Conservation (phyloP, 2,113 vertebrate genomes). For the Philantomba maxwellii region DNA sequence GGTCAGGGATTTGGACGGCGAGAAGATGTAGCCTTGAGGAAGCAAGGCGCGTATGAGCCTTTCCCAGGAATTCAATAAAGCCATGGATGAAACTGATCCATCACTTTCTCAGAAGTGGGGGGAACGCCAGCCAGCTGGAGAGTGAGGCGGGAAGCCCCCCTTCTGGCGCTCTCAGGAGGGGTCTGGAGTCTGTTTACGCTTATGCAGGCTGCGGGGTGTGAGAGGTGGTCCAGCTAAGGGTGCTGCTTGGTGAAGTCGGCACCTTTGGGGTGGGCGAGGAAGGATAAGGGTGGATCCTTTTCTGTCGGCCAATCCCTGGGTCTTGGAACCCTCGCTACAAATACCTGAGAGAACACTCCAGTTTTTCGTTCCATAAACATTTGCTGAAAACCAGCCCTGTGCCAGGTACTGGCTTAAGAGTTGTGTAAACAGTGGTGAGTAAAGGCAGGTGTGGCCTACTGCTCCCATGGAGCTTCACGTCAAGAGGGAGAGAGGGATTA, state of each 20-base stretch:
- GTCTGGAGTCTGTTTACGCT: not conserved
- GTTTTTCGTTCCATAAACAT: not conserved
- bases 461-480: not conserved
- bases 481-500: not conserved
- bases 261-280: not conserved
- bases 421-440: not conserved
- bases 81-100: not conserved
- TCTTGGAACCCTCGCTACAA: not conserved
- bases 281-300: not conserved
- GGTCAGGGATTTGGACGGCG: not conserved
- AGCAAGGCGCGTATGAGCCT: not conserved
- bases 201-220: not conserved
- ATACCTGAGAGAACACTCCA: not conserved
- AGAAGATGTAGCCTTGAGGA: not conserved
- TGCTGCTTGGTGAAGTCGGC: not conserved
- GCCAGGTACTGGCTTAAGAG: not conserved
- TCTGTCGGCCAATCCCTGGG: not conserved
- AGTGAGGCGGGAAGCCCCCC: not conserved
- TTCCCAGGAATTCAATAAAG: not conserved
- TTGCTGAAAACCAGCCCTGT: not conserved
- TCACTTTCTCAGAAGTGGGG: not conserved
- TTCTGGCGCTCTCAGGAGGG: not conserved
- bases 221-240: not conserved
- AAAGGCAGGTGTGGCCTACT: not conserved
- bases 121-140: not conserved